A percentile compares a stretch with the other conserved stretches of the same genome.
These are phyloP conservation scores for Pemphredon lugubris DNA, from an alignment of 2,888 invertebrate genomes.

Conservation along the genomic window DNA sequence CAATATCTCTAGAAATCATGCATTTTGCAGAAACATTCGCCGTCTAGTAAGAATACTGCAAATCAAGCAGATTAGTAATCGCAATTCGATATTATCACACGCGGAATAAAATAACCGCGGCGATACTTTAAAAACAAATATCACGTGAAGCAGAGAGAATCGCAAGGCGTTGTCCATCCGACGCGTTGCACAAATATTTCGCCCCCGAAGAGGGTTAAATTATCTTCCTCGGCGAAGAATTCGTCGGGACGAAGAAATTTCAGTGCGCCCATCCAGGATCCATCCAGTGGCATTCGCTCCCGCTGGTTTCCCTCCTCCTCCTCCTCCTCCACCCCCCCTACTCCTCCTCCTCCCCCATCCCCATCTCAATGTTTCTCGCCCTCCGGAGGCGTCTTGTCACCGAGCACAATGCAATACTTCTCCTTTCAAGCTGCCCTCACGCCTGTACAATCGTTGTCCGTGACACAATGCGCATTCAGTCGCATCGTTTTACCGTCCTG, in stretches of 20 bases:
- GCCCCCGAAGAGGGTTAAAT: neutral
- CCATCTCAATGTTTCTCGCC: neutral
- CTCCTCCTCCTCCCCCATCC: neutral
- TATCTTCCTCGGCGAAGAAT: neutral
- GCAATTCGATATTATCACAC: too few relatives aligned
- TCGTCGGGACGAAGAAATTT: neutral
- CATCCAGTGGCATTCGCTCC: neutral
- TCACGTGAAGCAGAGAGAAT: too few relatives aligned
- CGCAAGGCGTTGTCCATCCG: too few relatives aligned
- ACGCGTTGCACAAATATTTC: neutral
- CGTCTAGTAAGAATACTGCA: too few relatives aligned
- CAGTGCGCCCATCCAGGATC: neutral
- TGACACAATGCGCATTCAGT: constrained; percentile 37
- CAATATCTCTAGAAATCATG: too few relatives aligned
- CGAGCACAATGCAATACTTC: constrained; percentile 38
- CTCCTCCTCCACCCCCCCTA: neutral
- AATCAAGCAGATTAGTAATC: too few relatives aligned
- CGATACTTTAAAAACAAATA: too few relatives aligned
- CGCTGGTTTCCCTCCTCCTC: neutral
- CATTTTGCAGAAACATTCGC: too few relatives aligned
- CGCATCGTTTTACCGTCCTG: constrained; percentile 18
- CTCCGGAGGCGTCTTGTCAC: too few relatives aligned
- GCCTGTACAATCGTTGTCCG: constrained; percentile 39
- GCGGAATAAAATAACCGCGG: too few relatives aligned
- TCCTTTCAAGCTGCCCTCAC: constrained; percentile 22